Evolutionary conservation across 2,113 vertebrate species (phyloP).

Genomic region (Erythrolamprus reginae): DNA sequence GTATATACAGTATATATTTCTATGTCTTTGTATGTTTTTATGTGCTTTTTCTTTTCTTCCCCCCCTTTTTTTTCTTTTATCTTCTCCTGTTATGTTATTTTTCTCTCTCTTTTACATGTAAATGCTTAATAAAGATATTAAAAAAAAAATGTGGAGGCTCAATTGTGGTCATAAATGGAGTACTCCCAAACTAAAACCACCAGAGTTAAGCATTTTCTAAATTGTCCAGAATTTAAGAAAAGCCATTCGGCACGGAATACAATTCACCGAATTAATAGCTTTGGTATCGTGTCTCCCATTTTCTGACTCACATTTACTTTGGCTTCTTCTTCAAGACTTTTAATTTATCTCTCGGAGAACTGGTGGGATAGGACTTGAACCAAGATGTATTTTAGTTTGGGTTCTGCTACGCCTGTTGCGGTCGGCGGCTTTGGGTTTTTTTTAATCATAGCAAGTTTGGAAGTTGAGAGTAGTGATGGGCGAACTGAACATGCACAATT

Average conservation of each 20-base stretch:
- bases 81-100: too few relatives aligned
- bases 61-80: too few relatives aligned
- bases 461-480: too few relatives aligned
- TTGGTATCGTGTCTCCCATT: background rate
- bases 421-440: background rate
- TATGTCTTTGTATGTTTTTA: too few relatives aligned
- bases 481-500: too few relatives aligned
- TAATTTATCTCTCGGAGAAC: background rate
- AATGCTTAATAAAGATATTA: too few relatives aligned
- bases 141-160: too few relatives aligned
- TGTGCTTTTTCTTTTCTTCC: too few relatives aligned
- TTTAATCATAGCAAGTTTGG: background rate
- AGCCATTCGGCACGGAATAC: background rate
- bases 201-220: background rate
- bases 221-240: background rate
- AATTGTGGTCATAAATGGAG: too few relatives aligned
- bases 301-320: slow-evolving; percentile 17
- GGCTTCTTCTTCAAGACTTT: background rate
- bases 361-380: background rate
- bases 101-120: too few relatives aligned
- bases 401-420: background rate
- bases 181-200: background rate
- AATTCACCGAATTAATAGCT: background rate
- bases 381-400: background rate
- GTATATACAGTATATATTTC: too few relatives aligned